These are phyloP conservation scores for Falcaria lacertinaria DNA, from an alignment of 2,888 invertebrate genomes.

Conservation along the genomic window DNA sequence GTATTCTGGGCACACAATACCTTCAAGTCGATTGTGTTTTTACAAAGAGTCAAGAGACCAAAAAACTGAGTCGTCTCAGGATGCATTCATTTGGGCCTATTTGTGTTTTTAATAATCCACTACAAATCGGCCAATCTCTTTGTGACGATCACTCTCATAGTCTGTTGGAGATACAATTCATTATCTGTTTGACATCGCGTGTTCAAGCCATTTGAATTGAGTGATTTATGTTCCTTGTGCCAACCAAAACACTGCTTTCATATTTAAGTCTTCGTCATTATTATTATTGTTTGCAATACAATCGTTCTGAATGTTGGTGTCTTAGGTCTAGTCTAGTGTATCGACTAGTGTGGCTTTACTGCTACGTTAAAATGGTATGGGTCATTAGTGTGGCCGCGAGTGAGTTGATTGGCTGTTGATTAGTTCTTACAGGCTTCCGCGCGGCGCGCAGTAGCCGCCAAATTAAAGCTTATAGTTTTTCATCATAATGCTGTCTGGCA, in stretches of 20 bases:
- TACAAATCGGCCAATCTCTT: conserved; percentile 65
- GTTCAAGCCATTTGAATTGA: conserved; percentile 42
- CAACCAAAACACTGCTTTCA: conserved; percentile 2
- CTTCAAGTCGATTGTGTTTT: conserved; percentile 45
- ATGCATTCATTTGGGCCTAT: conserved; percentile 48
- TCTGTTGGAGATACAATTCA: conserved; percentile 43
- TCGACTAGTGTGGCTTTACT: no score
- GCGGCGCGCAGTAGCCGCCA: neutral
- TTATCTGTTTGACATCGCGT: conserved; percentile 56
- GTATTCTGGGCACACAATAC: conserved; percentile 46
- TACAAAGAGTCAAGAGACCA: conserved; percentile 50
- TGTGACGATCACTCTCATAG: conserved; percentile 42
- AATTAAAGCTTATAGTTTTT: neutral
- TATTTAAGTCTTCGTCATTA: neutral
- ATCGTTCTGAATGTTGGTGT: neutral
- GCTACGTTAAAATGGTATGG: neutral
- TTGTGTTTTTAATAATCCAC: conserved; percentile 57
- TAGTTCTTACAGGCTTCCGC: neutral
- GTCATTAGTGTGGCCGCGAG: neutral
- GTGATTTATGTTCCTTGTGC: conserved; percentile 56
- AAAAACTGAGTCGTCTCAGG: conserved; percentile 48
- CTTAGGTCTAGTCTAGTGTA: neutral
- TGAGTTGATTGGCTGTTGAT: neutral
- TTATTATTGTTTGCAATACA: neutral
- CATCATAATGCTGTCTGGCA: neutral